A percentile compares a stretch with the other conserved stretches of the same genome.
Evolutionary conservation across 2,797 vertebrate genomes (phyloP).

Genomic region (Staurois parvus): DNA sequence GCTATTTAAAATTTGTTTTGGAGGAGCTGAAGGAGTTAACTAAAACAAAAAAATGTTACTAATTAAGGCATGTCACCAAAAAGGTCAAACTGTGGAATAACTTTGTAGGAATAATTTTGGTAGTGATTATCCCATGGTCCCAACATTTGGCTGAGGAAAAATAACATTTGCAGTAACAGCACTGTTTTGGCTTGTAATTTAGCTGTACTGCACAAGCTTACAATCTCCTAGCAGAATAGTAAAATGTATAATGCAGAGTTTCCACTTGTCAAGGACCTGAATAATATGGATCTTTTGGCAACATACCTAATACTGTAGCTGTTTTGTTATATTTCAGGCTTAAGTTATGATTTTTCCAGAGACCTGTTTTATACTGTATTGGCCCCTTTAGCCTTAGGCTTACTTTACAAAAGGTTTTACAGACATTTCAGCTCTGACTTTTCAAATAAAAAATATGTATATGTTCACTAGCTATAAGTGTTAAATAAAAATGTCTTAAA

Average conservation of each 20-base stretch:
- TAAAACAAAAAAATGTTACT: too few relatives aligned
- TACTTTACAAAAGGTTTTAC: conserved; percentile 25
- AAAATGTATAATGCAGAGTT: not conserved
- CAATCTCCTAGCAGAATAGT: not conserved
- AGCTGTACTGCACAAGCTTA: not conserved
- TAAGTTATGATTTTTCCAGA: conserved; percentile 36
- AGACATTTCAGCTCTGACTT: conserved; percentile 7
- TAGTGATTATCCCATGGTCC: not conserved
- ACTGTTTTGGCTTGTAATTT: not conserved
- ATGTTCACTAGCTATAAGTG: not conserved
- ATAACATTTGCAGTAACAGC: not conserved
- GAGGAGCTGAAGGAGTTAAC: not conserved
- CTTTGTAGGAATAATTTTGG: not conserved
- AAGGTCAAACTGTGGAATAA: too few relatives aligned
- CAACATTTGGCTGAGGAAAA: not conserved
- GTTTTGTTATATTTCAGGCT: conserved; percentile 1
- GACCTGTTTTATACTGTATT: conserved; percentile 10
- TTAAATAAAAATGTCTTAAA: not conserved
- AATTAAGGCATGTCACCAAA: too few relatives aligned
- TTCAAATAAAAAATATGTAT: conserved; percentile 14
- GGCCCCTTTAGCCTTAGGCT: not conserved
- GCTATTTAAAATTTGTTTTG: not conserved
- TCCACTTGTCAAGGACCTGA: conserved; percentile 6
- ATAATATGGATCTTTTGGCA: not conserved
- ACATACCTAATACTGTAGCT: not conserved